These are phyloP conservation scores for Macrophya annulata DNA, from an alignment of 2,888 invertebrate species.

Conservation along the genomic window DNA sequence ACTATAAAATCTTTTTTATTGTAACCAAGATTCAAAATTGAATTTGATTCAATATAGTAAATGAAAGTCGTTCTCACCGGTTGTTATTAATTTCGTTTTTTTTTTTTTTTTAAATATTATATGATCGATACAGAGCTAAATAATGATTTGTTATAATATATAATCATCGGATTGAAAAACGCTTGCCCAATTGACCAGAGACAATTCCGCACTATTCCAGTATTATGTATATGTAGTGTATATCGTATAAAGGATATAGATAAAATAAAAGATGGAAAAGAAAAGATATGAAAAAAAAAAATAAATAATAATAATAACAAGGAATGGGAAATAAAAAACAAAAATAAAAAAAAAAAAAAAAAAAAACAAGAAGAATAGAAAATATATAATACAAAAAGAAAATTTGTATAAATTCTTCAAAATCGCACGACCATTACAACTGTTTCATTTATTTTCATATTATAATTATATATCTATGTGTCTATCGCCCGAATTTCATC, in stretches of 20 bases:
- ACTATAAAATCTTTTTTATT: background rate
- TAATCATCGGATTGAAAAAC: background rate
- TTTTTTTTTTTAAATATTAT: too few species aligned
- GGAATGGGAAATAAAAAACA: too few species aligned
- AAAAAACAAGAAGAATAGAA: too few species aligned
- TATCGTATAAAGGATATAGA: background rate
- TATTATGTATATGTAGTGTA: conserved; percentile 10
- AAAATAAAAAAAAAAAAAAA: too few species aligned
- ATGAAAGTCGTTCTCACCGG: background rate
- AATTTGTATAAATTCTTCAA: background rate
- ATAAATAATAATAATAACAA: conserved; percentile 51
- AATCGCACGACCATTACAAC: conserved; percentile 55
- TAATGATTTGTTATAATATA: background rate
- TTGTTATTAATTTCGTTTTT: background rate
- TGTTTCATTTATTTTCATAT: conserved; percentile 4
- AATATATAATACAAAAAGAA: too few species aligned
- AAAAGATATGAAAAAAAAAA: too few species aligned
- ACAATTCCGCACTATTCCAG: conserved; percentile 3
- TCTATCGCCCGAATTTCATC: background rate
- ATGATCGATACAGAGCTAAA: background rate
- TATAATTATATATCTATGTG: background rate
- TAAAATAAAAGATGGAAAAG: conserved; percentile 23
- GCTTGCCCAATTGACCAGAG: background rate
- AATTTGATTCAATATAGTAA: background rate
- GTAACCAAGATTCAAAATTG: background rate